A percentile compares a stretch with the other conserved stretches of the same genome.
phyloP scores from a whole-genome alignment of 2,888 invertebrate genomes.

The Orthosia gothica region DNA sequence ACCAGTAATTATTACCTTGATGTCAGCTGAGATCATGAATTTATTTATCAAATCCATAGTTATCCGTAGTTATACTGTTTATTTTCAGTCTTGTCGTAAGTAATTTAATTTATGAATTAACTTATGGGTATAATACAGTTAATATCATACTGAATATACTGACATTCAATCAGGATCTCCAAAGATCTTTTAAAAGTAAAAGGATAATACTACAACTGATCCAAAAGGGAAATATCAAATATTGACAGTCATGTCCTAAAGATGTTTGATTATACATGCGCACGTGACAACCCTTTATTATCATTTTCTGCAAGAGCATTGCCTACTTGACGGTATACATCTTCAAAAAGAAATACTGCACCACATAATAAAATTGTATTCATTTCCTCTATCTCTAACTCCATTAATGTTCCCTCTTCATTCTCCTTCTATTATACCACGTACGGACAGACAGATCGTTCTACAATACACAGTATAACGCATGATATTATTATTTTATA shows the following conservation, averaged over 20 bases:
- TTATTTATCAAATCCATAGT: neutral
- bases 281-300: neutral
- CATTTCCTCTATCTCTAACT: conserved; percentile 11
- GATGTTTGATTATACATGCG: no score
- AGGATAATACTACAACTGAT: no score
- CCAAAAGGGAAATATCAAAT: no score
- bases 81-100: no score
- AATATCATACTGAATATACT: no score
- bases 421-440: conserved; percentile 47
- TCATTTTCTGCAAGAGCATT: neutral
- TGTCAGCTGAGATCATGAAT: neutral
- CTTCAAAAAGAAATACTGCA: conserved; percentile 15
- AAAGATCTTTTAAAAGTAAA: no score
- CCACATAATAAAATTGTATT: conserved; percentile 1
- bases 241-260: neutral
- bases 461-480: conserved; percentile 64
- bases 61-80: no score
- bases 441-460: conserved; percentile 60
- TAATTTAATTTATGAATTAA: no score
- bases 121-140: no score
- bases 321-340: neutral
- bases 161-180: no score
- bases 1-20: neutral
- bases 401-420: conserved; percentile 30
- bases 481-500: conserved; percentile 67